A percentile compares a stretch with the other conserved stretches of the same genome.
These are phyloP conservation scores for Serinus canaria DNA, from an alignment of 2,113 vertebrate genomes.

Conservation along the genomic window DNA sequence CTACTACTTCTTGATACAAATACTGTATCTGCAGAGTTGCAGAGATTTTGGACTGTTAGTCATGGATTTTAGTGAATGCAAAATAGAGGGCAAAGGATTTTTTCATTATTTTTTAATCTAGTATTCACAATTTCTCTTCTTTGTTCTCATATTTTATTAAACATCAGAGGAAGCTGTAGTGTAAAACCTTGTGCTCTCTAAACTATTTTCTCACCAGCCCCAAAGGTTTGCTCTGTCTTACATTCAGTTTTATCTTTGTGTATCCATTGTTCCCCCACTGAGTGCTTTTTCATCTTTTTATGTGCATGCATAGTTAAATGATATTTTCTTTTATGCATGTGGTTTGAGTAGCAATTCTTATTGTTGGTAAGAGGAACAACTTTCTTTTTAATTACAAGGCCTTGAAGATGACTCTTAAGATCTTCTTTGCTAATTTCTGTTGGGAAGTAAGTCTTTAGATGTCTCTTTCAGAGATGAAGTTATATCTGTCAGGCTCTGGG, in stretches of 20 bases:
- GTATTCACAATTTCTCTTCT: neutral
- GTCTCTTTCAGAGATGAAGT: neutral
- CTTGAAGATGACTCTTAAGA: neutral
- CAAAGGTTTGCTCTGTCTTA: neutral
- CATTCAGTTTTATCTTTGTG: neutral
- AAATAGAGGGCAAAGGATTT: neutral
- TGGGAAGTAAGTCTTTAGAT: neutral
- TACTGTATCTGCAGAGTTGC: neutral
- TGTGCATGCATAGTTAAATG: neutral
- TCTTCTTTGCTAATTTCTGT: neutral
- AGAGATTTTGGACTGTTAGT: neutral
- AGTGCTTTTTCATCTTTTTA: neutral
- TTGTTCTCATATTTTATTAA: neutral
- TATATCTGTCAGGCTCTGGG: neutral
- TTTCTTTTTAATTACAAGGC: neutral
- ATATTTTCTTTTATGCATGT: neutral
- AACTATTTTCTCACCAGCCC: constrained; percentile 31
- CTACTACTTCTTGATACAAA: neutral
- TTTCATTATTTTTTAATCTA: neutral
- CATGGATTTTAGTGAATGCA: neutral
- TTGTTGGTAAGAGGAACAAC: neutral
- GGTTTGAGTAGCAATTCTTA: neutral
- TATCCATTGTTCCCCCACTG: neutral
- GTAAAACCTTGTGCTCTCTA: neutral
- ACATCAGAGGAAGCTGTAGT: neutral